These are phyloP conservation scores for Rhinoderma darwinii DNA, from an alignment of 2,113 vertebrate genomes.

Conservation along the genomic window DNA sequence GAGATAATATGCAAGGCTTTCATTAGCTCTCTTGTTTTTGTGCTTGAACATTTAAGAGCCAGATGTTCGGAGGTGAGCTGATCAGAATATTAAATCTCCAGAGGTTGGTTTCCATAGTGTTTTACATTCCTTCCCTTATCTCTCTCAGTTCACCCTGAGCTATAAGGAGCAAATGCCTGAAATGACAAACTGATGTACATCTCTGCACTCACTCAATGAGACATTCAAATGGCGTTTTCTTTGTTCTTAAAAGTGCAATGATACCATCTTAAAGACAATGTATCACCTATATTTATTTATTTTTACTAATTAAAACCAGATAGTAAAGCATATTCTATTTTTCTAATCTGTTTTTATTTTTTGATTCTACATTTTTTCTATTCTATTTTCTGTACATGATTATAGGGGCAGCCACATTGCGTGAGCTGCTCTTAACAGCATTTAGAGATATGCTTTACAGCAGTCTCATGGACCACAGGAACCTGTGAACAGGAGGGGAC, in stretches of 20 bases:
- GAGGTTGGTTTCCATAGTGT: slow-evolving; percentile 91
- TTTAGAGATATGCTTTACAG: no score
- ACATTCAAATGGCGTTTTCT: slow-evolving; percentile 73
- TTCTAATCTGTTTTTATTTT: no score
- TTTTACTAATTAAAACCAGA: no score
- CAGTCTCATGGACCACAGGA: no score
- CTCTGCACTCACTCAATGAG: slow-evolving; percentile 69
- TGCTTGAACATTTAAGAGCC: slow-evolving; percentile 88
- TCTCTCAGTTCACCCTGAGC: slow-evolving; percentile 79
- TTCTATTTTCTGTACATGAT: no score
- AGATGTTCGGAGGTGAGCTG: slow-evolving; percentile 91
- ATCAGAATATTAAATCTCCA: slow-evolving; percentile 92
- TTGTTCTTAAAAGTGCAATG: slow-evolving; percentile 63
- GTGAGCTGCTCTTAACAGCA: no score
- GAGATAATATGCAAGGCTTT: slow-evolving; percentile 87
- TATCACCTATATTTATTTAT: no score
- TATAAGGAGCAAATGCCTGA: slow-evolving; percentile 78
- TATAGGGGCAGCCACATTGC: no score
- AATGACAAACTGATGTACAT: slow-evolving; percentile 72
- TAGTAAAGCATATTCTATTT: no score
- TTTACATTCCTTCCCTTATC: slow-evolving; percentile 88
- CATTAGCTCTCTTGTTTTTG: slow-evolving; percentile 91
- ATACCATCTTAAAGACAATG: slow-evolving; percentile 75
- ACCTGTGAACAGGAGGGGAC: no score
- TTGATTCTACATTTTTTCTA: no score